These are phyloP conservation scores for Pristionchus exspectatus DNA, from an alignment of 2,888 invertebrate genomes.

Conservation along the genomic window DNA sequence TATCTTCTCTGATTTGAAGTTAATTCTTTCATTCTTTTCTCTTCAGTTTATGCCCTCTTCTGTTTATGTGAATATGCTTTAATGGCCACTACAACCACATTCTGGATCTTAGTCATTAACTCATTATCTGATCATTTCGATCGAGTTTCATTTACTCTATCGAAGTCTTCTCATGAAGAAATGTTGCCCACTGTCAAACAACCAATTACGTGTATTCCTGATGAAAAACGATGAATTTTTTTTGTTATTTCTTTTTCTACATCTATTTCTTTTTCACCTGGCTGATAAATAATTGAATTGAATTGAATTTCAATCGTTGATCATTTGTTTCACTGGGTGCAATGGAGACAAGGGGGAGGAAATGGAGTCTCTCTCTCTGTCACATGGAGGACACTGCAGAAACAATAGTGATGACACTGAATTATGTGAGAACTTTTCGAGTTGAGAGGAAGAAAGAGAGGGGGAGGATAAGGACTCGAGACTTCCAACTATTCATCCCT, in stretches of 20 bases:
- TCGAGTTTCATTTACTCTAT: not conserved
- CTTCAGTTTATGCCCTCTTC: slow-evolving; percentile 31
- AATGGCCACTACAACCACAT: not conserved
- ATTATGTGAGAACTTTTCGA: slow-evolving; percentile 1
- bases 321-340: not conserved
- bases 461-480: not conserved
- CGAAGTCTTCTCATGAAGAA: slow-evolving; percentile 25
- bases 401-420: slow-evolving; percentile 22
- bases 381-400: slow-evolving; percentile 16
- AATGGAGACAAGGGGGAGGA: not conserved
- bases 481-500: not conserved
- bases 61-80: slow-evolving; percentile 23
- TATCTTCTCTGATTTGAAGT: not conserved
- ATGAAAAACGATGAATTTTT: slow-evolving; percentile 23
- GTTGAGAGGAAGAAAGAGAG: not conserved
- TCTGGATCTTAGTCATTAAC: not conserved
- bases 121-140: slow-evolving; percentile 24
- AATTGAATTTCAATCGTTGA: not conserved
- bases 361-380: not conserved
- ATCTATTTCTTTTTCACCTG: no score
- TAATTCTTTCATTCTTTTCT: not conserved
- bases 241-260: no score
- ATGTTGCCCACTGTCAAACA: slow-evolving; percentile 20
- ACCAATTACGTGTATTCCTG: slow-evolving; percentile 3
- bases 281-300: no score